Conservation (phyloP, 1,140 invertebrate genomes). For the Lamellibrachia luymesi region DNA sequence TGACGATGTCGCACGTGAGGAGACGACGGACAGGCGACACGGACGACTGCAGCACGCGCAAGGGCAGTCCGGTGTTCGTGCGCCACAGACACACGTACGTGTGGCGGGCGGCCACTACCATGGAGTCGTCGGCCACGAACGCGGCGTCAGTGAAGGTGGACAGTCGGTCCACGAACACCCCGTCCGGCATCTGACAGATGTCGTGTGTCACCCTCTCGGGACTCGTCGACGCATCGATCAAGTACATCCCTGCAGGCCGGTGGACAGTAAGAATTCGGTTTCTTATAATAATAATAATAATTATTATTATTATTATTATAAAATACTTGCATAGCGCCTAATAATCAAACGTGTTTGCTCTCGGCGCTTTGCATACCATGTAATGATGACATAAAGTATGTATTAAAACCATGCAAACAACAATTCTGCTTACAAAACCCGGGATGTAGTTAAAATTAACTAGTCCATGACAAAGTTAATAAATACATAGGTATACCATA, state of each 20-base stretch:
- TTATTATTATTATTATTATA: too few species aligned
- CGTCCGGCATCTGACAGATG: conserved; percentile 36
- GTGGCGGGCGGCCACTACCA: conserved; percentile 42
- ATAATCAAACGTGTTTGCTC: too few species aligned
- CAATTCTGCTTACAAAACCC: too few species aligned
- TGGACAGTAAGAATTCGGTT: not conserved
- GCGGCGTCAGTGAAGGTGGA: conserved; percentile 39
- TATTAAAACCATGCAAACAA: too few species aligned
- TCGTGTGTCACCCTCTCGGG: conserved; percentile 30
- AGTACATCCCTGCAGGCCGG: conserved; percentile 7
- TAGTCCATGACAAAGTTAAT: too few species aligned
- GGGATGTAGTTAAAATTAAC: too few species aligned
- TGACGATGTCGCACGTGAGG: conserved; percentile 39
- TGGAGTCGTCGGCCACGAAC: conserved; percentile 41
- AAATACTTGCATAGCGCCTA: too few species aligned
- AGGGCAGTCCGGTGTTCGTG: conserved; percentile 35
- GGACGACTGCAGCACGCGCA: conserved; percentile 40
- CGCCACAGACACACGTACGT: conserved; percentile 48
- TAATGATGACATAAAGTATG: too few species aligned
- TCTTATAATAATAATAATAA: not conserved
- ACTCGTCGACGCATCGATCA: not conserved
- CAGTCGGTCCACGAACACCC: conserved; percentile 37
- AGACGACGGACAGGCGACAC: conserved; percentile 33
- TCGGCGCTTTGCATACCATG: too few species aligned
- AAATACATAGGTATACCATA: too few species aligned